Evolutionary conservation across 37 sponge, comb jelly and placozoan species (phyloP), one percentile per base, ranked within the genome.

Genomic region (Spongilla lacustris): DNA sequence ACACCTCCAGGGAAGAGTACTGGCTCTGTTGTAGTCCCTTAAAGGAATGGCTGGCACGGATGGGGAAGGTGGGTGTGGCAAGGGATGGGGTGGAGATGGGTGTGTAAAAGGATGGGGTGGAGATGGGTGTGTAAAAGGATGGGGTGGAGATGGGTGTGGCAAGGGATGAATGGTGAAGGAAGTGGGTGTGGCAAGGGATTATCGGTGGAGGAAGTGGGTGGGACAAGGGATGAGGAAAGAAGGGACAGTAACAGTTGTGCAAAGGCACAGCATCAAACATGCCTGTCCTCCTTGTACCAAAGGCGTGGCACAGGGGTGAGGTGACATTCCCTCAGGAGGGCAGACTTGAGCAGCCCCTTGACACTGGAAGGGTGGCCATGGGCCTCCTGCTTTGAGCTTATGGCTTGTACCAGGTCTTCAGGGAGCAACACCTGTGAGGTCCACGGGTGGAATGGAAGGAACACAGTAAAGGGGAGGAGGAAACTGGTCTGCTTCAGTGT

Each of bases 301-400:
- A 68, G 50, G 17, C 37, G 69, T 29, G 94, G 94, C 6, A 90
- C 74, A 12, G 83, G 80, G 22, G 94, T 93, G 70, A 93, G 71
- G 67, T 84, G 88, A 70, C 87, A 87, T 36, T 93, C 91, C 37
- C 46, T 80, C 68, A 93, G 81, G 14, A 81, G 66, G 24, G 88
- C 81, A 14, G 81, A 85, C 36, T 58, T 70, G 24, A 76, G 14
- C 80, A 86, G 46, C 0, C 73, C 84, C 48, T 76, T 36, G 78
- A 75, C 70, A 35, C 69, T 36, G 28, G 35, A 72, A 0, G 79
- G 0, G 79, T 80, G 79, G 23, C 30, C 22, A 49, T 25, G 36
- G n/a, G n/a, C 74, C 41, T 41, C 37, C 36, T 34, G 33, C 72
- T 72, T 72, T 25, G 27, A 73, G 6, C 77, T 24, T 12, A 89